phyloP scores from a whole-genome alignment of 1,140 invertebrate genomes.

The Gryon sp. region DNA sequence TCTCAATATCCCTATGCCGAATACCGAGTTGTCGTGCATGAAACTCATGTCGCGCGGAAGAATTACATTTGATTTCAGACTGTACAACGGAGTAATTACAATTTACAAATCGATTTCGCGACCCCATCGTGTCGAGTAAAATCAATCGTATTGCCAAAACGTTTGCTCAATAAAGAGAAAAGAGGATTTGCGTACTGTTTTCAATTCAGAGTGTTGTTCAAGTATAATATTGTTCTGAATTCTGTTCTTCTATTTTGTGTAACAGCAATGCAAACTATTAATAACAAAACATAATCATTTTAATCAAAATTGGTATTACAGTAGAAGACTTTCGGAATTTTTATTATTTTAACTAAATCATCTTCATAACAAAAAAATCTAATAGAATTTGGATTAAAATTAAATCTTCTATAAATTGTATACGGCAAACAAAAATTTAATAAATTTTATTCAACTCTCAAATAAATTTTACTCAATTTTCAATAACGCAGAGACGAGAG shows the following conservation, averaged over 20 bases:
- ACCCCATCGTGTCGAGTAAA: slow-evolving; percentile 49
- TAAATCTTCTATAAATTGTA: too few species aligned
- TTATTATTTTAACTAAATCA: too few species aligned
- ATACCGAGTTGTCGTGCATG: slow-evolving; percentile 36
- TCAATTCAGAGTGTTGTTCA: slow-evolving; percentile 35
- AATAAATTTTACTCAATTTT: too few species aligned
- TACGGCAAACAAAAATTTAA: too few species aligned
- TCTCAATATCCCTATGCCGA: slow-evolving; percentile 33
- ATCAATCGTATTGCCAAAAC: slow-evolving; percentile 55
- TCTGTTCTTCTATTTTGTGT: slow-evolving; percentile 6
- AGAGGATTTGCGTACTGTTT: slow-evolving; percentile 57
- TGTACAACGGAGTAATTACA: slow-evolving; percentile 58
- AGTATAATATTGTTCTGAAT: slow-evolving; percentile 43
- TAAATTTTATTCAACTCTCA: too few species aligned
- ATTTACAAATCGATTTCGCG: slow-evolving; percentile 62
- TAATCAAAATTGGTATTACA: too few species aligned
- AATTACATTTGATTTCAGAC: slow-evolving; percentile 63
- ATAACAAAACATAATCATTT: not conserved
- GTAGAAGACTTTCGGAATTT: too few species aligned
- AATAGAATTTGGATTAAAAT: too few species aligned
- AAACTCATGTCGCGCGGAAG: slow-evolving; percentile 54
- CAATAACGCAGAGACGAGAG: too few species aligned
- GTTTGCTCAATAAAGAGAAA: slow-evolving; percentile 54
- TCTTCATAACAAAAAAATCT: too few species aligned
- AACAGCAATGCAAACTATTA: slow-evolving; percentile 7